Conservation (phyloP, 2,888 invertebrate species). For the Gortyna flavago region DNA sequence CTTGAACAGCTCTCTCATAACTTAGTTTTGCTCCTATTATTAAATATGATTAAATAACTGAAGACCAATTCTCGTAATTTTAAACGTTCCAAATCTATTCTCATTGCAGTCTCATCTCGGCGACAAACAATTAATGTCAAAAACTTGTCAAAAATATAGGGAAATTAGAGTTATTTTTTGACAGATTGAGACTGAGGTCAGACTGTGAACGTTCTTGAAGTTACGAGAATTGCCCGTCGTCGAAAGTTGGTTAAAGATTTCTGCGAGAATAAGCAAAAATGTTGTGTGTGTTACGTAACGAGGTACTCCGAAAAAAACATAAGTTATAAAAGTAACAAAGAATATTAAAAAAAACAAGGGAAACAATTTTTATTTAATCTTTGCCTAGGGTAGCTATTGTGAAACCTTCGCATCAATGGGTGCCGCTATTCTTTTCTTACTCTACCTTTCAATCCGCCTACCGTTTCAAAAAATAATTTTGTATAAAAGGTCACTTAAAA, state of each 20-base stretch:
- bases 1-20: not conserved
- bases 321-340: not conserved
- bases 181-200: too few relatives aligned
- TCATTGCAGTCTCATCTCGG: too few relatives aligned
- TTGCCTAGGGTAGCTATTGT: conserved; percentile 16
- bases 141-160: too few relatives aligned
- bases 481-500: not conserved
- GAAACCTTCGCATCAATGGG: not conserved
- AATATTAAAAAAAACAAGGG: not conserved
- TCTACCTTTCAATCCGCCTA: not conserved
- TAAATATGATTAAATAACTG: not conserved
- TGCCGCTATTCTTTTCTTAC: conserved; percentile 4
- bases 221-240: not conserved
- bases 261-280: not conserved
- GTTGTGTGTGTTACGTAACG: not conserved
- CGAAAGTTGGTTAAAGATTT: not conserved
- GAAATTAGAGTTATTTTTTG: too few relatives aligned
- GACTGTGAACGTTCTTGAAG: too few relatives aligned
- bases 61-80: too few relatives aligned
- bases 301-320: not conserved
- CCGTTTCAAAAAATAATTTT: not conserved
- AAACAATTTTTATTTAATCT: not conserved
- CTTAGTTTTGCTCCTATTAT: not conserved
- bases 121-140: too few relatives aligned
- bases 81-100: too few relatives aligned